Evolutionary conservation across 2,797 vertebrate genomes (phyloP).

Genomic region (Acanthiza pusilla): DNA sequence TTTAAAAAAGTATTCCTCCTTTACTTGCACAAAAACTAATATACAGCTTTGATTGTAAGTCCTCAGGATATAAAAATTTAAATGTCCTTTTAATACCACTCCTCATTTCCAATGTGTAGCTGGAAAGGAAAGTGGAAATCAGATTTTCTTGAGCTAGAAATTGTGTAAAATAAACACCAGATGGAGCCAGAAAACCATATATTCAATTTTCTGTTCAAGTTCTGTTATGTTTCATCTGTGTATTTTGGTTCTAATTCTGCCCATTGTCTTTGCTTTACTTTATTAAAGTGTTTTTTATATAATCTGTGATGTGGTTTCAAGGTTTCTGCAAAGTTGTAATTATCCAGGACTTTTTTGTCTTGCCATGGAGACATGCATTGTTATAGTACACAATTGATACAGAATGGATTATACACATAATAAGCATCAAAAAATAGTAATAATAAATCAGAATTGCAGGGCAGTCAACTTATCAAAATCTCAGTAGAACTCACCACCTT

Average conservation of each 20-base stretch:
- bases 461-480: too few species aligned
- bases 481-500: too few species aligned
- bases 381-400: too few species aligned
- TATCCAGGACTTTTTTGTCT: neutral
- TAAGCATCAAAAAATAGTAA: too few species aligned
- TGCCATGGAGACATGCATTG: too few species aligned
- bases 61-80: neutral
- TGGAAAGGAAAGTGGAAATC: neutral
- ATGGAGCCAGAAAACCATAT: slow-evolving; percentile 29
- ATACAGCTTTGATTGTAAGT: neutral
- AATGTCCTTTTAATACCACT: neutral
- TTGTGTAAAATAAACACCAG: slow-evolving; percentile 26
- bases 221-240: neutral
- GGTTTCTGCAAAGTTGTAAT: neutral
- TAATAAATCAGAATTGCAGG: too few species aligned
- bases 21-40: neutral
- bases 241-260: neutral
- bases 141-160: neutral
- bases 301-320: neutral
- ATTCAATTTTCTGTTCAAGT: neutral
- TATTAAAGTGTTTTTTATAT: neutral
- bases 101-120: neutral
- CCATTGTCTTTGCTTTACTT: neutral
- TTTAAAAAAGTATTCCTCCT: neutral
- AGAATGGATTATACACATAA: too few species aligned